These are phyloP conservation scores for Gopherus evgoodei DNA, from an alignment of 2,113 vertebrate genomes.

Conservation along the genomic window DNA sequence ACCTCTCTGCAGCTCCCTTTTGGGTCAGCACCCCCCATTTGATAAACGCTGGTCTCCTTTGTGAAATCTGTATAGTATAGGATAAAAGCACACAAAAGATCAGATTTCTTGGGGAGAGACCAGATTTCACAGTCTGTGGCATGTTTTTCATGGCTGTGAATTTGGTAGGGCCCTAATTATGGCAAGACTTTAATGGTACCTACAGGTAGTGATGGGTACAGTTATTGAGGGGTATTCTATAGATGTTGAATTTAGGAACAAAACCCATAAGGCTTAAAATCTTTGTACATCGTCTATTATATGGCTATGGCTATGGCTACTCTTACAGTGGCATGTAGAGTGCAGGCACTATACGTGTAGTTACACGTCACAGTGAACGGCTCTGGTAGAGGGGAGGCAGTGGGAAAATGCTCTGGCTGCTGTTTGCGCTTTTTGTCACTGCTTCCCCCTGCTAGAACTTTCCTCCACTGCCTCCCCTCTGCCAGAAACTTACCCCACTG, in stretches of 20 bases:
- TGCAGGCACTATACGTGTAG: neutral
- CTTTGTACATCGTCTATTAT: neutral
- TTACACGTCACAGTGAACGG: neutral
- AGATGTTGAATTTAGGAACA: neutral
- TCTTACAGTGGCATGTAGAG: neutral
- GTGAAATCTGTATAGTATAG: no score
- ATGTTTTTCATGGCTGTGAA: no score
- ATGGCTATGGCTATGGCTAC: neutral
- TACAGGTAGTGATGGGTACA: neutral
- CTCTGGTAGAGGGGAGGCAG: neutral
- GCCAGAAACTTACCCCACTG: neutral
- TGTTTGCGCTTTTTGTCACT: neutral
- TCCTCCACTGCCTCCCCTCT: neutral
- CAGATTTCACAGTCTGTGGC: no score
- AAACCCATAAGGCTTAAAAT: neutral
- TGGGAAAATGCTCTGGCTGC: neutral
- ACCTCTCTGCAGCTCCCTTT: no score
- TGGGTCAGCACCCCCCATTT: no score
- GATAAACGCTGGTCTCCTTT: no score
- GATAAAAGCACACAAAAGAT: no score
- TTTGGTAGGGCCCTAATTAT: neutral
- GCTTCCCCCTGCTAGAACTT: neutral
- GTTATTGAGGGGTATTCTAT: neutral
- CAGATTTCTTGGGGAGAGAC: no score
- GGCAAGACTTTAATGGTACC: neutral